Base-by-base conservation (phyloP, 1,140 invertebrate genomes). In the Trypoxylus dichotomus region DNA sequence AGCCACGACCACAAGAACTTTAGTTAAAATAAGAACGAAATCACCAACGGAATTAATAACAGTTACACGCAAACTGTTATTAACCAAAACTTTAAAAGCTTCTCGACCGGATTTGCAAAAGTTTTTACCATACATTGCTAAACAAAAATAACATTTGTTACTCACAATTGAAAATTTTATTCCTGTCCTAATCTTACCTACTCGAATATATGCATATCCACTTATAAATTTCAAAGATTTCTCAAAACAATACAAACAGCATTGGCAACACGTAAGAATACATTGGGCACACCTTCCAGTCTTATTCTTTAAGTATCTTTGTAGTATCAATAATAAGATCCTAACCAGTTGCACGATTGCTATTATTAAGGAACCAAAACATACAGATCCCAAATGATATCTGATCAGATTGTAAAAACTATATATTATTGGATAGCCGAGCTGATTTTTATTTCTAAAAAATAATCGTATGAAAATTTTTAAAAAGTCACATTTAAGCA, bases 31-130 rank as follows among this genome's bases (percentile, higher is more conserved):
- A 3, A 95, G 85, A 11, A 95, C 90, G 83, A 94, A 94, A 83
- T 94, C 92, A 6, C 94, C 94, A 19, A 95, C 91, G 43, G 92
- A 93, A 85, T 95, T 95, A 74, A 95, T 93, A 1, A 93, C 92
- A 27, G 90, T 88, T 1, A 95, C 91, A 80, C 92, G 85, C 21
- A 95, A 82, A 54, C 91, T 90, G 85, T 95, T 95, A 21, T 82
- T 87, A 0, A 89, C 85, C 0, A 94, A 80, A 8, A 91, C 85
- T 75, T 86, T 84, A 79, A 93, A 92, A 1, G 92, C 92, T 83
- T 90, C 89, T 79, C 87, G 87, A 0, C 93, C 93, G 2, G 89
- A 90, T 43, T 86, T 86, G 82, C 92, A 94, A 84, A 94, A 94
- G 47, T 86, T 88, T 78, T 91, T 90, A 5, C 93, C 93, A 84